These are phyloP conservation scores for Ardeotis arabs DNA, from an alignment of 2,113 vertebrate genomes.

Conservation along the genomic window DNA sequence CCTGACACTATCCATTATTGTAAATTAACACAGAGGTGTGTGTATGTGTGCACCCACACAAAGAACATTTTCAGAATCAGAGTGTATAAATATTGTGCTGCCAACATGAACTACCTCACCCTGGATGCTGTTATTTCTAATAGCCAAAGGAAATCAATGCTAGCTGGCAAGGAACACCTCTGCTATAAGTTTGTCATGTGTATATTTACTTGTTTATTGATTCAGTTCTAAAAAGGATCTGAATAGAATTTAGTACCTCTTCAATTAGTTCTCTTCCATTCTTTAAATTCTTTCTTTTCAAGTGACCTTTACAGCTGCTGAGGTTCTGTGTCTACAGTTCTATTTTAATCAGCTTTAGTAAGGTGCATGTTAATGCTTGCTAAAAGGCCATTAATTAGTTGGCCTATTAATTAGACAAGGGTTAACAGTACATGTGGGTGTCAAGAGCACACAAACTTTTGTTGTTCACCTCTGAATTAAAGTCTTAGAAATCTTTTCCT, in stretches of 20 bases:
- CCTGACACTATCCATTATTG: not conserved
- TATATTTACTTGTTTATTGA: constrained; percentile 3
- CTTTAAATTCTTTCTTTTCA: not conserved
- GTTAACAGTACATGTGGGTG: not conserved
- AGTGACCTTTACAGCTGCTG: not conserved
- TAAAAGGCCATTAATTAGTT: not conserved
- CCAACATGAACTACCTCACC: not conserved
- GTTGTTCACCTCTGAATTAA: not conserved
- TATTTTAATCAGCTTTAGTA: not conserved
- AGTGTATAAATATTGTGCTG: not conserved
- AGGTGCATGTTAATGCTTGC: not conserved
- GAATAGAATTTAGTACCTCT: not conserved
- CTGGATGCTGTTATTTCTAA: not conserved
- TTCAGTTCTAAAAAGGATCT: not conserved
- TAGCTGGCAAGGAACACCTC: not conserved
- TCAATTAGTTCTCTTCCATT: not conserved
- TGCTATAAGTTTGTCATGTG: not conserved
- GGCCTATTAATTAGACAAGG: not conserved
- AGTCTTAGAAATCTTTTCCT: not conserved
- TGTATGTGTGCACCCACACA: not conserved
- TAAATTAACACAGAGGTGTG: not conserved
- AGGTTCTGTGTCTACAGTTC: not conserved
- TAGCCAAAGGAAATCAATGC: not conserved
- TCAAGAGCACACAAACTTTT: not conserved
- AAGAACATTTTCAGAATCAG: not conserved